A percentile compares a stretch with the other conserved stretches of the same genome.
phyloP scores from a whole-genome alignment of 2,888 invertebrate genomes.

The Aproaerema taeniolella region DNA sequence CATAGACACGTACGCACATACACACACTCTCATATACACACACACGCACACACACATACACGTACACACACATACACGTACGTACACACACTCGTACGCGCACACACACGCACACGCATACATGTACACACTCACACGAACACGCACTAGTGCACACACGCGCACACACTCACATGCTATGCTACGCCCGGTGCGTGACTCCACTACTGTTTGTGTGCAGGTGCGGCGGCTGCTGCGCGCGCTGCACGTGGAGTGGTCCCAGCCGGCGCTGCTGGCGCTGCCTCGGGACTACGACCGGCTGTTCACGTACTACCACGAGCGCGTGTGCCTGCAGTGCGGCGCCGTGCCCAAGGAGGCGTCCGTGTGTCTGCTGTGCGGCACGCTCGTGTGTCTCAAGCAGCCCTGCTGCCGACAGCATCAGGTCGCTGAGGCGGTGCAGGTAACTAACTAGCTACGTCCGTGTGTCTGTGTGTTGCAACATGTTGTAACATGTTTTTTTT shows the following conservation, averaged over 20 bases:
- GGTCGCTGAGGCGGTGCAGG: constrained; percentile 89
- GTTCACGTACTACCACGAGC: constrained; percentile 91
- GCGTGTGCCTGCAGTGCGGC: constrained; percentile 92
- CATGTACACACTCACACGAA: no score
- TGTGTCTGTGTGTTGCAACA: no score
- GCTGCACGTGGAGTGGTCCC: constrained; percentile 87
- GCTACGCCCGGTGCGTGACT: no score
- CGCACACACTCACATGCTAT: no score
- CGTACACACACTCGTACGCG: no score
- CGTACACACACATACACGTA: no score
- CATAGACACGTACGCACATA: no score
- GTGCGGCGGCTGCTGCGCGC: constrained; percentile 82
- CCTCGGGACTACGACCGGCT: constrained; percentile 93
- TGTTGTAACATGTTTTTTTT: no score
- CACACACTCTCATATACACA: neutral
- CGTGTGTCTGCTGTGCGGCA: constrained; percentile 94
- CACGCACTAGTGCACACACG: no score
- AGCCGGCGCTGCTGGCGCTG: constrained; percentile 89
- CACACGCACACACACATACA: no score
- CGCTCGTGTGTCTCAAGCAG: constrained; percentile 93
- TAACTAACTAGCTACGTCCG: constrained; percentile 16
- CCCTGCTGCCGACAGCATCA: constrained; percentile 90
- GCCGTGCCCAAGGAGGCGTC: constrained; percentile 91
- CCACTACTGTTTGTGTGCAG: no score
- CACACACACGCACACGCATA: no score